These are phyloP conservation scores for Pionites leucogaster DNA, from an alignment of 2,113 vertebrate genomes.

Conservation along the genomic window DNA sequence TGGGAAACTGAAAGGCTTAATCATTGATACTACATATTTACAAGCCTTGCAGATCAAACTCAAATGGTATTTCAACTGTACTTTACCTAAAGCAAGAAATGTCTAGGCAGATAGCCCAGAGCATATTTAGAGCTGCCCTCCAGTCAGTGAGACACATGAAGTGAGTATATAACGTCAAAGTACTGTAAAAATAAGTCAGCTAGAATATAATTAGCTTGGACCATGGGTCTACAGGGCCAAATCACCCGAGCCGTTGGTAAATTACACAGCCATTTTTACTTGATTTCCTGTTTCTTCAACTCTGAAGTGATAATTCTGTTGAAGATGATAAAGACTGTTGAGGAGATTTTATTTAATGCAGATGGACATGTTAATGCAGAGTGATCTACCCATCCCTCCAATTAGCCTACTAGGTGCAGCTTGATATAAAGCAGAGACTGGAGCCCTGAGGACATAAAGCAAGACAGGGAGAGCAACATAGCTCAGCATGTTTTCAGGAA, in stretches of 20 bases:
- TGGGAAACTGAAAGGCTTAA: not conserved
- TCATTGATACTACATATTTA: conserved; percentile 69
- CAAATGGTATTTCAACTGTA: conserved; percentile 61
- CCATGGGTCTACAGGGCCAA: conserved; percentile 42
- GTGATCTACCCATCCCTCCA: conserved; percentile 68
- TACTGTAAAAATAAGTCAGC: conserved; percentile 66
- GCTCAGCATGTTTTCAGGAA: conserved; percentile 88
- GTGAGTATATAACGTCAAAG: conserved; percentile 64
- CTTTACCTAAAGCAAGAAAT: conserved; percentile 75
- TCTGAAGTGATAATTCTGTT: conserved; percentile 62
- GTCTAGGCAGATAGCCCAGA: conserved; percentile 71
- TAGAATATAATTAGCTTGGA: conserved; percentile 69
- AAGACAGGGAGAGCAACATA: conserved; percentile 81
- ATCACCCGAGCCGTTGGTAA: conserved; percentile 10
- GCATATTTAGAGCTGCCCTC: conserved; percentile 67
- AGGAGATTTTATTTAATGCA: conserved; percentile 68
- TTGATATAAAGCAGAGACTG: conserved; percentile 72
- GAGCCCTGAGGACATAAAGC: conserved; percentile 79
- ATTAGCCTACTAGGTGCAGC: conserved; percentile 70
- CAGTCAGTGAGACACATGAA: conserved; percentile 68
- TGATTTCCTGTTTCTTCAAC: conserved; percentile 57
- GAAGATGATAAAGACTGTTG: conserved; percentile 52
- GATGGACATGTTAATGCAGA: conserved; percentile 72
- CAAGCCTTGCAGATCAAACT: conserved; percentile 64
- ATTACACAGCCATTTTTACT: conserved; percentile 50